phyloP scores from a whole-genome alignment of 2,797 vertebrate species.

The Hirundo rustica region DNA sequence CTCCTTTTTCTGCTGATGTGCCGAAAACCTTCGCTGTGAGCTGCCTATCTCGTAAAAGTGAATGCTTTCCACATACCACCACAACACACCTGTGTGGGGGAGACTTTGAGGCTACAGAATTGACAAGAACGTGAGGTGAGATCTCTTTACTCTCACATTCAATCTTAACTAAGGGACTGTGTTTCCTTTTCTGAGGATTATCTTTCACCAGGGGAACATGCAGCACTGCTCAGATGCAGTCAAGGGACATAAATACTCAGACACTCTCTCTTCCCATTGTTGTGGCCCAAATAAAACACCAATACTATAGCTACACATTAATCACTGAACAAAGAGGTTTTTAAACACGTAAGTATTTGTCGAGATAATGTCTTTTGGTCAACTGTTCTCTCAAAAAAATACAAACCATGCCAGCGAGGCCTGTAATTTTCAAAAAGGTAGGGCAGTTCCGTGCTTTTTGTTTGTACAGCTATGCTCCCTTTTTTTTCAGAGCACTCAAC shows the following conservation, averaged over 20 bases:
- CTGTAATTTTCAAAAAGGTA: not conserved
- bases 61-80: not conserved
- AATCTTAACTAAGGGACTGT: not conserved
- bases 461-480: not conserved
- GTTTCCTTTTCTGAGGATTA: not conserved
- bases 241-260: not conserved
- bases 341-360: not conserved
- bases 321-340: not conserved
- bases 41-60: not conserved
- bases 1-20: slow-evolving; percentile 12
- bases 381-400: not conserved
- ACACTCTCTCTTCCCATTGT: not conserved
- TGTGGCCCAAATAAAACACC: not conserved
- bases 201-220: not conserved
- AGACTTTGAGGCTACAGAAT: not conserved
- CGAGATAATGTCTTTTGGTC: not conserved
- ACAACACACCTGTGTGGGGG: not conserved
- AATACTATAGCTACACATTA: not conserved
- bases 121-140: not conserved
- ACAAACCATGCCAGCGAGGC: not conserved
- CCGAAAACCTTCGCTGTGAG: not conserved
- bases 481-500: not conserved
- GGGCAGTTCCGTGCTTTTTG: not conserved
- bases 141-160: not conserved
- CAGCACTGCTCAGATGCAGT: not conserved